Percentiles rank a stretch among this genome's conserved stretches.
phyloP scores from a whole-genome alignment of 2,797 vertebrate species.

The Euphonia xanthogaster region DNA sequence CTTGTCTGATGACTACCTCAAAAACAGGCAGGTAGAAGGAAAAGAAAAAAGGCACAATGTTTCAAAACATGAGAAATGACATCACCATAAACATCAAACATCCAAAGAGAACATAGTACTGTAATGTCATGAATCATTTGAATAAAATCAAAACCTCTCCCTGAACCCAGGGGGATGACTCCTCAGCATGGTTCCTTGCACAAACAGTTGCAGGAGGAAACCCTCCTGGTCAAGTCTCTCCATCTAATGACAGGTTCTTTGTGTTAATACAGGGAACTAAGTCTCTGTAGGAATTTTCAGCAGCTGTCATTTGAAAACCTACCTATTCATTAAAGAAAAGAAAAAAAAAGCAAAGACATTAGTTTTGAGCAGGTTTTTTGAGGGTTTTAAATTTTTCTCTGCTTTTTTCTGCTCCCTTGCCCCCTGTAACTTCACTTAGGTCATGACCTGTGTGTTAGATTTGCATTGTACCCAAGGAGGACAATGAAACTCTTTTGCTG shows the following conservation, averaged over 20 bases:
- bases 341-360: background rate
- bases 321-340: background rate
- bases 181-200: background rate
- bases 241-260: background rate
- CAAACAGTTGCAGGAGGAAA: background rate
- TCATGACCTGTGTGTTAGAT: background rate
- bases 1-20: background rate
- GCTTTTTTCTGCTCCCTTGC: background rate
- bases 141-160: slow-evolving; percentile 14
- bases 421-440: background rate
- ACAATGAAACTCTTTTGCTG: background rate
- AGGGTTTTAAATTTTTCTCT: background rate
- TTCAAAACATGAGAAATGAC: background rate
- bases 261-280: background rate
- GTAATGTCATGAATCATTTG: background rate
- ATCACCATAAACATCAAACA: background rate
- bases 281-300: background rate
- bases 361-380: background rate
- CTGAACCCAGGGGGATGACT: background rate
- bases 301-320: background rate
- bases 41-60: background rate
- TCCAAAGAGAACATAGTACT: background rate
- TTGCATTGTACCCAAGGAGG: background rate
- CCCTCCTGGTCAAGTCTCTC: background rate
- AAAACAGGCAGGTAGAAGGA: background rate